Conservation (phyloP, 2,797 vertebrate genomes). For the Paguma larvata region DNA sequence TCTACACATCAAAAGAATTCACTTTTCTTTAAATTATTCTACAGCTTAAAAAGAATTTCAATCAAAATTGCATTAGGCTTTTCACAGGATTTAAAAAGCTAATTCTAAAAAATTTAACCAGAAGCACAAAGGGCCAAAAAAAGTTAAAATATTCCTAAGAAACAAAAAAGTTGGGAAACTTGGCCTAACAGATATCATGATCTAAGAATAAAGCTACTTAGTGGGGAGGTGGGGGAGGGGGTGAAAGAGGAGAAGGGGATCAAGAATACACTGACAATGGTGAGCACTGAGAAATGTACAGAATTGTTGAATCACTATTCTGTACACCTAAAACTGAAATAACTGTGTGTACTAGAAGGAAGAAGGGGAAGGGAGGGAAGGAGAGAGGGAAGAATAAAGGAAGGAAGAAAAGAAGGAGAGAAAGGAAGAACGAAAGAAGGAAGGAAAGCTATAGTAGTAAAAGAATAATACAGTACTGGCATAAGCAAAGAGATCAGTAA, state of each 20-base stretch:
- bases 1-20: background rate
- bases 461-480: background rate
- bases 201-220: background rate
- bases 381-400: too few relatives aligned
- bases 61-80: background rate
- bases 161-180: background rate
- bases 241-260: background rate
- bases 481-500: background rate
- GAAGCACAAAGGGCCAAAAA: background rate
- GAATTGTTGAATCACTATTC: background rate
- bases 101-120: background rate
- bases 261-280: background rate
- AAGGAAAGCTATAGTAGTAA: background rate
- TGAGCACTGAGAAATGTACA: background rate
- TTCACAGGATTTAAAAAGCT: background rate
- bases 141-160: background rate
- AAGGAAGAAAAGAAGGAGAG: too few relatives aligned
- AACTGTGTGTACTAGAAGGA: background rate
- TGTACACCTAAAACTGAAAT: background rate
- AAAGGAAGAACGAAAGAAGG: background rate
- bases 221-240: background rate
- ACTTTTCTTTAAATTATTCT: slow-evolving; percentile 24
- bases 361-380: too few relatives aligned
- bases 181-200: background rate
- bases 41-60: background rate